Evolutionary conservation across 2,888 invertebrate genomes (phyloP), one percentile per base, ranked within the genome.

Genomic region (Volucella zonaria): DNA sequence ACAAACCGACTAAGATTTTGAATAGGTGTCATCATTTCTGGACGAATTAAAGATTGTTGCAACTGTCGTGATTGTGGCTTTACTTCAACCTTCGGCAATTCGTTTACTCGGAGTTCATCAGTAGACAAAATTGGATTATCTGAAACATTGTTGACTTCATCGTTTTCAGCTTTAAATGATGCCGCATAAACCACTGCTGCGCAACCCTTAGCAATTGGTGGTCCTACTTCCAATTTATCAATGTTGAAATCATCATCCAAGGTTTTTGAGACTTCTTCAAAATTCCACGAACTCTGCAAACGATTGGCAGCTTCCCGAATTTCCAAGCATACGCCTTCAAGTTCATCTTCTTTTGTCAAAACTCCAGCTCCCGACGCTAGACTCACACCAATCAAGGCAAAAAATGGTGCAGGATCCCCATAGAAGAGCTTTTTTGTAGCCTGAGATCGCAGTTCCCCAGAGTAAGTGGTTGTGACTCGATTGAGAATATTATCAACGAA

Each of bases 131-230:
- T 68, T 18, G 70, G 43, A 8, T 1, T 12, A 9, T 81, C 70
- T 3, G 43, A 6, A 18, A 3, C 12, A 42, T 47, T 47, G 6
- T 18, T 9, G 1, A 52, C 38, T 3, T 18, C 49, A 8, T 64
- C 59, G 14, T 82, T 47, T n/a, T 78, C 78, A 40, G 87, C 87
- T 86, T 93, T 93, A 66, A 94, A 92, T 75, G 93, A 93, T 1
- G 95, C 95, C 3, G 95, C 94, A 90, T 96, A 96, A 1, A 97
- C 96, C 40, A 95, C 96, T 38, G 96, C 96, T 87, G 95, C 95
- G 89, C 96, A 95, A 14, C 97, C 97, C 91, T 96, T 96, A 8
- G 95, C 96, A 87, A 97, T 95, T 1, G 94, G 93, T 47, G 94
- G 93, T 0, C 96, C 96, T 87, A 96, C 93, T 76, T 93, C 93